Conservation (phyloP, 2,888 invertebrate genomes). For the Pterostichus niger region DNA sequence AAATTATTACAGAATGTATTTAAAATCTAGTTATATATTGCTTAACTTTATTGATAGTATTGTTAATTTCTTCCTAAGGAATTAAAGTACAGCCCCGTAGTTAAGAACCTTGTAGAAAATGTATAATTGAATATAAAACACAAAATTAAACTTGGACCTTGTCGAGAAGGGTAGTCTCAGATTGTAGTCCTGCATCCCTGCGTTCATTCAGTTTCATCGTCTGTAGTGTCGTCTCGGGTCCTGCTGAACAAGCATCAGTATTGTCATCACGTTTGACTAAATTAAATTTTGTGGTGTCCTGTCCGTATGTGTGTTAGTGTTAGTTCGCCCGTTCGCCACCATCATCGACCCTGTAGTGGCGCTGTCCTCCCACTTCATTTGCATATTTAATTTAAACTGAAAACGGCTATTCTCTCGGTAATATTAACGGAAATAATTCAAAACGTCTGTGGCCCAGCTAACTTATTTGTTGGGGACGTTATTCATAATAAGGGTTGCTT, state of each 20-base stretch:
- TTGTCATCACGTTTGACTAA: constrained; percentile 64
- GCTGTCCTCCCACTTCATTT: constrained; percentile 62
- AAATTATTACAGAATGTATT: no score
- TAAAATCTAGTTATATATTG: no score
- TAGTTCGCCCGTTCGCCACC: constrained; percentile 42
- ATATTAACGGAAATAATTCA: constrained; percentile 67
- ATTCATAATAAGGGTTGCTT: not conserved
- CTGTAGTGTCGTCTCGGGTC: not conserved
- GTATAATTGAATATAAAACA: constrained; percentile 23
- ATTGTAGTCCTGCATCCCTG: not conserved
- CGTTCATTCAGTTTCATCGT: not conserved
- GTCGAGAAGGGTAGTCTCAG: not conserved
- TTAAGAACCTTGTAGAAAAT: not conserved
- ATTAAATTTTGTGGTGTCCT: constrained; percentile 65
- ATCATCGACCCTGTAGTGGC: constrained; percentile 51
- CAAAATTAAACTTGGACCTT: constrained; percentile 5
- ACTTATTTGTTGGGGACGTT: constrained; percentile 19
- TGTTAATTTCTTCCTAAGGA: no score
- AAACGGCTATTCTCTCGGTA: constrained; percentile 52
- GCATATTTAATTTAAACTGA: constrained; percentile 67
- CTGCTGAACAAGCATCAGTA: constrained; percentile 33
- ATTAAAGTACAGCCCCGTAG: no score
- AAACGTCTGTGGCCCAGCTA: constrained; percentile 48
- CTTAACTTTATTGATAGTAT: no score
- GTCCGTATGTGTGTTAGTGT: constrained; percentile 19